These are phyloP conservation scores for Apamea crenata DNA, from an alignment of 2,888 invertebrate species.

Conservation along the genomic window DNA sequence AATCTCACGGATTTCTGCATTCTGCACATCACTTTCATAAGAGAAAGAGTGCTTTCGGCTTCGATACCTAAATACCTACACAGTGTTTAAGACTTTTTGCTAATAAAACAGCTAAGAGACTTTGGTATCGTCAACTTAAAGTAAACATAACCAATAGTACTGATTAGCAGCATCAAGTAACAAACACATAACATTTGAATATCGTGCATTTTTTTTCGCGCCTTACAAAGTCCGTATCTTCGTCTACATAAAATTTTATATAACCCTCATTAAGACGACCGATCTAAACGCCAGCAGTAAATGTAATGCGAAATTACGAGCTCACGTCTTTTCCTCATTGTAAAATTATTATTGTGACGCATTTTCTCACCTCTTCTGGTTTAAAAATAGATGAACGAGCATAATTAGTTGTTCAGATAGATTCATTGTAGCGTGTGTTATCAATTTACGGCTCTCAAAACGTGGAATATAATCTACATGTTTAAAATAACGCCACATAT, in stretches of 20 bases:
- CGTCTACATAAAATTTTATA: constrained; percentile 17
- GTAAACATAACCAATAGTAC: background rate
- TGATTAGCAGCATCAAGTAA: background rate
- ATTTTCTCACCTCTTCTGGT: constrained; percentile 25
- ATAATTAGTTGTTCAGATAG: constrained; percentile 43
- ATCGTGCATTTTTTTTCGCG: constrained; percentile 6
- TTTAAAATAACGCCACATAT: background rate
- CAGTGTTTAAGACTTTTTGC: background rate
- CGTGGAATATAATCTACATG: background rate
- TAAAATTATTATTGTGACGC: constrained; percentile 43
- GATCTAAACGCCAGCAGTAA: constrained; percentile 41
- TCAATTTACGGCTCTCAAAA: constrained; percentile 22
- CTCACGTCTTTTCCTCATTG: constrained; percentile 58
- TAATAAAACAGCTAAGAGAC: background rate
- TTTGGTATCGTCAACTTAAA: background rate
- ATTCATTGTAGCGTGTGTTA: constrained; percentile 24
- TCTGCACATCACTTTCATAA: background rate
- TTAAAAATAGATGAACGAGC: constrained; percentile 39
- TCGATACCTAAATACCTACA: background rate
- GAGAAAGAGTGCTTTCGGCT: background rate
- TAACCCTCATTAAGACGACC: constrained; percentile 45
- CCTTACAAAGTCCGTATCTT: background rate
- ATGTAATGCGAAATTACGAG: constrained; percentile 40
- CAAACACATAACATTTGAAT: background rate
- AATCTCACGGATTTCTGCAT: background rate